These are phyloP conservation scores for Manis pentadactyla DNA, from an alignment of 2,797 vertebrate genomes.

Conservation along the genomic window DNA sequence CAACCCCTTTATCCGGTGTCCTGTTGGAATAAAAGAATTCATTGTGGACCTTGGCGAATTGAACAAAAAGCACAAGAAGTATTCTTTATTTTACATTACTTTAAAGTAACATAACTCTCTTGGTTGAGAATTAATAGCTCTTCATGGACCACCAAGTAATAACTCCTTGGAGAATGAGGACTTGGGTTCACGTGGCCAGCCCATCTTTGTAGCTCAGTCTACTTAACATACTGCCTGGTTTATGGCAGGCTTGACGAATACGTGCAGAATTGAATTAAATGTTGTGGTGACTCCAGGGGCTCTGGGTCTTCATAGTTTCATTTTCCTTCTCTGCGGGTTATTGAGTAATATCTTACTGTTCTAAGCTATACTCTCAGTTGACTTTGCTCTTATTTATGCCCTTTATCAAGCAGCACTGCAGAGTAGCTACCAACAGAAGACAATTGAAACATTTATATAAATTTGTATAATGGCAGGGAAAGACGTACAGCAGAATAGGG, in stretches of 20 bases:
- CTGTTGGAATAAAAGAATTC: background rate
- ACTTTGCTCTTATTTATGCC: slow-evolving; percentile 9
- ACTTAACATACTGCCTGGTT: background rate
- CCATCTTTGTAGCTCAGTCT: background rate
- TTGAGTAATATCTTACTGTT: background rate
- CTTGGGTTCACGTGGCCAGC: background rate
- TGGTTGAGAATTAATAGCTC: background rate
- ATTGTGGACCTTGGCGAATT: background rate
- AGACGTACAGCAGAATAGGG: slow-evolving; percentile 40
- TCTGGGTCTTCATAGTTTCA: slow-evolving; percentile 2
- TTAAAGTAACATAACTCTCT: background rate
- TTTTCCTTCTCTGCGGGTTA: slow-evolving; percentile 32
- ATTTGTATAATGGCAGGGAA: background rate
- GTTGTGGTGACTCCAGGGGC: background rate
- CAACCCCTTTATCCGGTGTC: background rate
- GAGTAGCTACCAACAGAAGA: slow-evolving; percentile 15
- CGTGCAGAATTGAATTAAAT: background rate
- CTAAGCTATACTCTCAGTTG: background rate
- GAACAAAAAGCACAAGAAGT: background rate
- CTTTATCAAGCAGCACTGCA: background rate
- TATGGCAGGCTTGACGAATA: background rate
- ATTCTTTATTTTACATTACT: background rate
- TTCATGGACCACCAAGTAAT: background rate
- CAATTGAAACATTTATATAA: slow-evolving; percentile 54
- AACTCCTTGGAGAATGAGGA: background rate